phyloP scores from a whole-genome alignment of 2,797 vertebrate genomes.

The Luscinia luscinia region DNA sequence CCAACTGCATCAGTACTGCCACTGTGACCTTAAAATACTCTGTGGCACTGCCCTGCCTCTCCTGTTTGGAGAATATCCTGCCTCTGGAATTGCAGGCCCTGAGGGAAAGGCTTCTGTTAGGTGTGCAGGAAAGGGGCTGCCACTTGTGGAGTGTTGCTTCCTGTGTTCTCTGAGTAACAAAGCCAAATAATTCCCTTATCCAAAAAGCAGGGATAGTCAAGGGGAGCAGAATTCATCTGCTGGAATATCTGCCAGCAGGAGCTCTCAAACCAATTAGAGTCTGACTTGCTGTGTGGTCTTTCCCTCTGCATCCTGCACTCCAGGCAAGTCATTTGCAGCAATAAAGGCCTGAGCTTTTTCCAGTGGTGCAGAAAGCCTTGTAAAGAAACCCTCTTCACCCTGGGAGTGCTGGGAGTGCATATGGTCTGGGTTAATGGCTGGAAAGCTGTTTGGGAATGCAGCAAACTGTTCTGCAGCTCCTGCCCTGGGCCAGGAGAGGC shows the following conservation, averaged over 20 bases:
- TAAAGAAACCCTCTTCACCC: background rate
- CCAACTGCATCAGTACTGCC: background rate
- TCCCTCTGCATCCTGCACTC: background rate
- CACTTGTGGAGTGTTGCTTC: background rate
- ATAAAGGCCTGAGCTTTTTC: slow-evolving; percentile 18
- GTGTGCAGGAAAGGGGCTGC: background rate
- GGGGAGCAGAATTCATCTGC: background rate
- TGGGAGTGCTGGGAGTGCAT: background rate
- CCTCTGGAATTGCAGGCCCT: background rate
- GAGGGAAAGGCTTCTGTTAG: background rate
- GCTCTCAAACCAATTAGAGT: background rate
- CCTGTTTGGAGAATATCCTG: background rate
- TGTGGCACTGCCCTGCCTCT: background rate
- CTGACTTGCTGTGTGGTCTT: slow-evolving; percentile 38
- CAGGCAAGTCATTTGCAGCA: slow-evolving; percentile 16
- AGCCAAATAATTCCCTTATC: background rate
- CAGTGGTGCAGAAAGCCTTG: slow-evolving; percentile 19
- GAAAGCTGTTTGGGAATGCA: slow-evolving; percentile 3
- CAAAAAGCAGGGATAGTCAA: background rate
- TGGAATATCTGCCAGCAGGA: background rate
- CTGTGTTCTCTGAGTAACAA: background rate
- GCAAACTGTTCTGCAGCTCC: background rate
- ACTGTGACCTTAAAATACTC: background rate
- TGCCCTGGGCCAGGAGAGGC: background rate
- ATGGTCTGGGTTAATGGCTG: slow-evolving; percentile 15